A percentile compares a stretch with the other conserved stretches of the same genome.
These are phyloP conservation scores for Telenomus remus DNA, from an alignment of 1,140 invertebrate species.

Conservation along the genomic window DNA sequence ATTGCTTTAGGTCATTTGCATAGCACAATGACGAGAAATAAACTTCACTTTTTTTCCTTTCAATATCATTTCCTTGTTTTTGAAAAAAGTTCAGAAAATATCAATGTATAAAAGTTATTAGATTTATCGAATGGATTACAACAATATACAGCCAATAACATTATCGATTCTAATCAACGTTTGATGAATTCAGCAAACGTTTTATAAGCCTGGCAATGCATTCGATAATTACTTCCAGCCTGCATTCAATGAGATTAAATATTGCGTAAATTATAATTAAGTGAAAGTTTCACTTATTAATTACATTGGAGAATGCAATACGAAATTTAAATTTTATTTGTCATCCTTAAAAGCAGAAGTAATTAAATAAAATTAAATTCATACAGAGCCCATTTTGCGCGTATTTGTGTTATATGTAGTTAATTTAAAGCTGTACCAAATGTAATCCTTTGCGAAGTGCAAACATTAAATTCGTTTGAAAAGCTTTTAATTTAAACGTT, in stretches of 20 bases:
- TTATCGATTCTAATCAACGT: conserved; percentile 14
- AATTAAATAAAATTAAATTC: conserved; percentile 40
- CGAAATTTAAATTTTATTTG: conserved; percentile 23
- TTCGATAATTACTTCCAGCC: conserved; percentile 21
- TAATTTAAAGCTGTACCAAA: conserved; percentile 38
- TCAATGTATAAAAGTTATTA: too few species aligned
- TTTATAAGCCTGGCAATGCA: conserved; percentile 6
- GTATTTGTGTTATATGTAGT: conserved; percentile 37
- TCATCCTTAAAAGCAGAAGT: conserved; percentile 24
- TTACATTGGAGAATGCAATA: conserved; percentile 9
- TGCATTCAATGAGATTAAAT: conserved; percentile 20
- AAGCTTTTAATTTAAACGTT: conserved; percentile 38
- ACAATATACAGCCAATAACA: conserved; percentile 6
- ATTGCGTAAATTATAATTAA: conserved; percentile 21
- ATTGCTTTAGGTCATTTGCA: too few species aligned
- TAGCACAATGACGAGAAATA: too few species aligned
- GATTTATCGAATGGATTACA: background rate
- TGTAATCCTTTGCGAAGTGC: conserved; percentile 38
- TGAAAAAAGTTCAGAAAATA: too few species aligned
- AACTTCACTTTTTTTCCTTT: too few species aligned
- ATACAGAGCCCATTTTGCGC: conserved; percentile 19
- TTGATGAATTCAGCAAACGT: conserved; percentile 16
- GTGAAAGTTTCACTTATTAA: conserved; percentile 29
- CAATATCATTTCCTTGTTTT: too few species aligned
- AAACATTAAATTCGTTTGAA: conserved; percentile 30